These are phyloP conservation scores for Pecten maximus DNA, from an alignment of 2,888 invertebrate species.

Conservation along the genomic window DNA sequence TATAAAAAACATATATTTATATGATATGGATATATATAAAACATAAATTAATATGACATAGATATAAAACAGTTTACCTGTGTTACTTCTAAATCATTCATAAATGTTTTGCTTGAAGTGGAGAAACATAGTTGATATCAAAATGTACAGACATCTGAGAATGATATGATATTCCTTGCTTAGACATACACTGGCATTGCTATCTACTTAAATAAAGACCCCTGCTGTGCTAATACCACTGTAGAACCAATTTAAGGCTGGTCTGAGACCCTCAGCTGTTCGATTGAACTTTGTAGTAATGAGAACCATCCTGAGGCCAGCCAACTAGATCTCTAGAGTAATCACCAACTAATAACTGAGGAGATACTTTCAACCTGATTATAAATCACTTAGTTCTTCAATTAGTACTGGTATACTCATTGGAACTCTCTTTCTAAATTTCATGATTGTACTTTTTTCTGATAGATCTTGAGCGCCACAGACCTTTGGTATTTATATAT, in stretches of 20 bases:
- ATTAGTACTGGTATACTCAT: neutral
- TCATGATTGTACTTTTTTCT: constrained; percentile 11
- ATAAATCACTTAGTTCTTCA: constrained; percentile 18
- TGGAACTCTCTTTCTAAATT: neutral
- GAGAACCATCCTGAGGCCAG: neutral
- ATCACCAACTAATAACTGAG: neutral
- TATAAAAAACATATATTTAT: too few species aligned
- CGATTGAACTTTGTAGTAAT: constrained; percentile 8
- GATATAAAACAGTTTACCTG: too few species aligned
- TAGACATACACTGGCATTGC: neutral
- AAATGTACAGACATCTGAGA: neutral
- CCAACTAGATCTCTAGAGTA: neutral
- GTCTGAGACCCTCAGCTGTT: neutral
- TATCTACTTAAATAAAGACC: neutral
- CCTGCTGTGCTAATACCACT: neutral
- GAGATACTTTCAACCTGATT: neutral
- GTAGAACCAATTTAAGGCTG: neutral
- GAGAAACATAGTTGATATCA: neutral
- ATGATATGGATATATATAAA: too few species aligned
- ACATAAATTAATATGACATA: too few species aligned
- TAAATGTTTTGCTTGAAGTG: neutral
- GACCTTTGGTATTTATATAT: neutral
- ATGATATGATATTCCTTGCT: neutral
- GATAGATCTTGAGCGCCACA: neutral
- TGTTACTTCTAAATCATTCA: neutral